These are phyloP conservation scores for Heterotilapia buettikoferi DNA, from an alignment of 2,113 vertebrate genomes.

Conservation along the genomic window DNA sequence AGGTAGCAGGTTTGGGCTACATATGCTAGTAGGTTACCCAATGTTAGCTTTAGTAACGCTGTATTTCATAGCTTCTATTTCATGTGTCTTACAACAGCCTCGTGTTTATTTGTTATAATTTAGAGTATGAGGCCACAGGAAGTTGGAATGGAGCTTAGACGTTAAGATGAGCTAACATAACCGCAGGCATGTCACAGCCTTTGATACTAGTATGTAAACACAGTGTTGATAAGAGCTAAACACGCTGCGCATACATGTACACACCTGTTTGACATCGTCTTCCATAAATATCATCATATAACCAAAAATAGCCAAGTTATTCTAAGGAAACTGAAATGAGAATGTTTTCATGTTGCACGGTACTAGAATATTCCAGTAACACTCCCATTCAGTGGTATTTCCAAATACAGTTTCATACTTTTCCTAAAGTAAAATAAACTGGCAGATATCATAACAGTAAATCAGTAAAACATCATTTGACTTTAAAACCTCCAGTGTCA, in stretches of 20 bases:
- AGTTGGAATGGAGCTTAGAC: neutral
- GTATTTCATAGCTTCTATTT: neutral
- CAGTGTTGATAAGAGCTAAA: neutral
- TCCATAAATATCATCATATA: neutral
- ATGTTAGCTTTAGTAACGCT: neutral
- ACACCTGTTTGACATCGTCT: neutral
- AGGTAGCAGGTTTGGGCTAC: neutral
- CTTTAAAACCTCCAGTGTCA: neutral
- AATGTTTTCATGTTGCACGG: neutral
- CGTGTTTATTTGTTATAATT: neutral
- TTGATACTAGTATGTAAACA: neutral
- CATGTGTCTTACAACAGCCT: neutral
- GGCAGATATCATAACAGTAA: neutral
- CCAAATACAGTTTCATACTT: neutral
- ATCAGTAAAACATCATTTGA: neutral
- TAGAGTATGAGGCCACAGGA: neutral
- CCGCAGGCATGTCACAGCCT: neutral
- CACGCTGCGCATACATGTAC: neutral
- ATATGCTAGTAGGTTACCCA: neutral
- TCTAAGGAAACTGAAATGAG: neutral
- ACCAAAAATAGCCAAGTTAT: neutral
- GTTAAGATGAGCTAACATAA: neutral
- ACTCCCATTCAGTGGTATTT: neutral
- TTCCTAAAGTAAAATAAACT: neutral
- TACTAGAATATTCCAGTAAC: neutral